Evolutionary conservation across 2,113 vertebrate genomes (phyloP), one percentile per base, ranked within the genome.

Genomic region (Perca fluviatilis): DNA sequence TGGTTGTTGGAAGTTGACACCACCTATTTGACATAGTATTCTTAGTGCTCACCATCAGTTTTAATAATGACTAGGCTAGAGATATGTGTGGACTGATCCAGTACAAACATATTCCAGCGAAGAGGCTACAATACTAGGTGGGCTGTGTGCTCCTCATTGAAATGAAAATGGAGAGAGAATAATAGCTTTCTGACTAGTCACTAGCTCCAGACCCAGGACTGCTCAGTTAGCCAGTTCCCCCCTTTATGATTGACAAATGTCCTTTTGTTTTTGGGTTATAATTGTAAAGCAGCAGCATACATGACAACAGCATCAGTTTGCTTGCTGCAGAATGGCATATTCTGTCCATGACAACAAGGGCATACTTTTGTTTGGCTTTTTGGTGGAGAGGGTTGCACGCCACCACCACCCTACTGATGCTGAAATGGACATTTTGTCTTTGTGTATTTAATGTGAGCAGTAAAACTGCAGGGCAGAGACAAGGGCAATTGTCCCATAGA

Each of bases 371-470:
- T 95, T 92, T 86, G 86, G 86, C 80, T 91, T 95, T 95, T 95
- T 93, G 92, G 94, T 93, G 91, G 89, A 91, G 75, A 91, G 89
- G 89, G 90, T 83, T 81, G 77, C 83, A 87, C 61, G 86, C 91
- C 90, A 87, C 91, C 89, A 91, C 86, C 83, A 86, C 89, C 85
- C 88, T 77, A 85, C 82, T 83, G 79, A 88, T 27, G 83, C 88
- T 93, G 88, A 91, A 93, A 92, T 94, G 90, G 85, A 89, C 92
- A 93, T 95, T 94, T 95, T 95, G 94, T 94, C 86, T 90, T 90
- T 79, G 90, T 92, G 84, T 94, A 65, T 90, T 89, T 92, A 87
- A 93, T 93, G 91, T 88, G 89, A 74, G 83, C 78, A 83, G 85
- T 91, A 79, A 90, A 92, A 89, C 86, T 82, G 86, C 86, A 83